Evolutionary conservation across 2,113 vertebrate species (phyloP).

Genomic region (Heloderma charlesbogerti): DNA sequence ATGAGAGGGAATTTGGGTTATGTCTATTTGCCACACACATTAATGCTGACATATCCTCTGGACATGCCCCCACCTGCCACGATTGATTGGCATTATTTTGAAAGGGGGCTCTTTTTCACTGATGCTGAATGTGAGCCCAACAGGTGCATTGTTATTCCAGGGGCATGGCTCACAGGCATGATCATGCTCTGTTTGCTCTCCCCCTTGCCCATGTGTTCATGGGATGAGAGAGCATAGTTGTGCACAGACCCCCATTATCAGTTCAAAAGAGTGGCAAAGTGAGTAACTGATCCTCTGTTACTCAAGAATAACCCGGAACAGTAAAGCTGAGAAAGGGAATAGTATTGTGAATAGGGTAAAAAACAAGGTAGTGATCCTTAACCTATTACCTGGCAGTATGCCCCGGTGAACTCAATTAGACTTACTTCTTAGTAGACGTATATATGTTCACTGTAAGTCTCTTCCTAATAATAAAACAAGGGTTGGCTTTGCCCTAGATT

Average conservation of each 20-base stretch:
- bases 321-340: not conserved
- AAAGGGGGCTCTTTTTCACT: not conserved
- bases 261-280: slow-evolving; percentile 5
- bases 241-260: not conserved
- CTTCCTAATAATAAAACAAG: not conserved
- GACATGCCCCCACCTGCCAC: not conserved
- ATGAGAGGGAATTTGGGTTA: not conserved
- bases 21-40: not conserved
- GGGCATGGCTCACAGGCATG: not conserved
- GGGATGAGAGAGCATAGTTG: too few species aligned
- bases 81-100: not conserved
- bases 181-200: not conserved
- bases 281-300: not conserved
- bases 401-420: not conserved
- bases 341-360: not conserved
- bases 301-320: not conserved
- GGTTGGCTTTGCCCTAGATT: slow-evolving; percentile 29
- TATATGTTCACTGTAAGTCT: not conserved
- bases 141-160: not conserved
- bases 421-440: not conserved
- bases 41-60: not conserved
- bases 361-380: not conserved
- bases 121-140: not conserved
- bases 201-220: not conserved
- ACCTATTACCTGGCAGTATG: not conserved